These are phyloP conservation scores for Bombus breviceps DNA, from an alignment of 1,140 invertebrate genomes.

Conservation along the genomic window DNA sequence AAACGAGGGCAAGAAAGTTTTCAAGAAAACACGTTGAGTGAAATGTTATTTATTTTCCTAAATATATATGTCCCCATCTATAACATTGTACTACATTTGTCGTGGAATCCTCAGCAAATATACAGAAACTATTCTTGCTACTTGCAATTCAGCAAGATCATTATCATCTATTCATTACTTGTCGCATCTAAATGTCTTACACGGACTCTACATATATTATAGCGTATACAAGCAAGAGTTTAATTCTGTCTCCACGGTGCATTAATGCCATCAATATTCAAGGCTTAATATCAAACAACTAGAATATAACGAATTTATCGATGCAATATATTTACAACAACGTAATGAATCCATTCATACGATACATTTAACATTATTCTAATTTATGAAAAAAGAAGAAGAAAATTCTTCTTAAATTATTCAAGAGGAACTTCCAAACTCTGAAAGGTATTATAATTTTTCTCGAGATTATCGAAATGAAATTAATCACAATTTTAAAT, in stretches of 20 bases:
- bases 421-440: no score
- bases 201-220: background rate
- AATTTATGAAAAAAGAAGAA: no score
- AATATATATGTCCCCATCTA: background rate
- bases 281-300: background rate
- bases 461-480: background rate
- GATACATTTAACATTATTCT: background rate
- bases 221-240: background rate
- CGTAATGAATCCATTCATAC: background rate
- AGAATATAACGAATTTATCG: background rate
- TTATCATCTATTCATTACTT: slow-evolving; percentile 10
- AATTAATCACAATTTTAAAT: background rate
- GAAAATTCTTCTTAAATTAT: background rate
- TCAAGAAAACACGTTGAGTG: background rate
- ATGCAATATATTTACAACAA: background rate
- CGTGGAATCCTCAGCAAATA: background rate
- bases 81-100: background rate
- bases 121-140: background rate
- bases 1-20: background rate
- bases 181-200: background rate
- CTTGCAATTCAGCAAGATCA: slow-evolving; percentile 35
- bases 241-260: background rate
- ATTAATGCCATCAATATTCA: background rate
- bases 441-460: background rate
- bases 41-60: background rate